phyloP scores from a whole-genome alignment of 2,888 invertebrate species.

The Bursaphelenchus okinawaensis region DNA sequence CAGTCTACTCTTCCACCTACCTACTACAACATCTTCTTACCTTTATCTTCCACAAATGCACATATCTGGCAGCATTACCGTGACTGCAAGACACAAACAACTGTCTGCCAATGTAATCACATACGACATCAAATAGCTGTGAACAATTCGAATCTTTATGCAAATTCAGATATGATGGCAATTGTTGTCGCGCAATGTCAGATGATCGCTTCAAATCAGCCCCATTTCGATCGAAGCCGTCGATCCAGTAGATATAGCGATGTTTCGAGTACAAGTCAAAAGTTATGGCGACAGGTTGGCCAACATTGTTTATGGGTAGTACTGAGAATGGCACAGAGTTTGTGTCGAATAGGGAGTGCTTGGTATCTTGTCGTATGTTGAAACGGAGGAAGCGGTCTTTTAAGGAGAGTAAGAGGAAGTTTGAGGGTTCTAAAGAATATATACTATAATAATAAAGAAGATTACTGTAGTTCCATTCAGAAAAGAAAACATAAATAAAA shows the following conservation, averaged over 20 bases:
- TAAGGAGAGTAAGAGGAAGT: conserved; percentile 24
- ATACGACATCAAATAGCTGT: conserved; percentile 28
- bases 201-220: conserved; percentile 17
- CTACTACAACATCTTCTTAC: too few relatives aligned
- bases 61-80: conserved; percentile 13
- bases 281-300: conserved; percentile 23
- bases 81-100: conserved; percentile 25
- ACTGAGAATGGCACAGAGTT: conserved; percentile 16
- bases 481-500: too few relatives aligned
- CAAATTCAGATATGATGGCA: conserved; percentile 2
- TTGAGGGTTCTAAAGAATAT: conserved; percentile 22
- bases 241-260: conserved; percentile 32
- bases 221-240: conserved; percentile 25
- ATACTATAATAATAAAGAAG: too few relatives aligned
- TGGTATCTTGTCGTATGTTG: conserved; percentile 5
- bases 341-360: neutral
- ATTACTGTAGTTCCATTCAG: too few relatives aligned
- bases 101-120: conserved; percentile 27
- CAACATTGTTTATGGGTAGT: conserved; percentile 25
- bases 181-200: conserved; percentile 1
- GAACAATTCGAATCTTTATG: conserved; percentile 19
- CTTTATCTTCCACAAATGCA: conserved; percentile 24
- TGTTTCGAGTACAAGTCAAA: conserved; percentile 24
- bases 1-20: too few relatives aligned
- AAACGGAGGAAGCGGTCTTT: conserved; percentile 22